Evolutionary conservation across 2,888 invertebrate species (phyloP).

Genomic region (Polia nebulosa): DNA sequence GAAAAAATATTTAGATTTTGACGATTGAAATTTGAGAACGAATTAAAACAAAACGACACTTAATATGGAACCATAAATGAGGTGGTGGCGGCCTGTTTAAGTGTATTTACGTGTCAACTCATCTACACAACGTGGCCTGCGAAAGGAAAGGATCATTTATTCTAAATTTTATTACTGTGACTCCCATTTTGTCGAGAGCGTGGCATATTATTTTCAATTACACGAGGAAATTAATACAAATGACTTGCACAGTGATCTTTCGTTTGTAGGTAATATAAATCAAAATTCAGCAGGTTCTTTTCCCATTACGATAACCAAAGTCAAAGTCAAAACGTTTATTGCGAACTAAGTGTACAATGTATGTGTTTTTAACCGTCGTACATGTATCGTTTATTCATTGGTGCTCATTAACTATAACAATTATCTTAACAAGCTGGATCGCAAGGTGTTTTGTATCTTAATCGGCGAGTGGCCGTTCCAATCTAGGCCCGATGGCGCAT

Average conservation of each 20-base stretch:
- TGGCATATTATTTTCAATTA: slow-evolving; percentile 55
- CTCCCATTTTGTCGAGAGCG: slow-evolving; percentile 49
- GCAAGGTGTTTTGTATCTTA: slow-evolving; percentile 85
- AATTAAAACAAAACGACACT: slow-evolving; percentile 73
- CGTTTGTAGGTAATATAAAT: slow-evolving; percentile 23
- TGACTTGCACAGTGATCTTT: slow-evolving; percentile 10
- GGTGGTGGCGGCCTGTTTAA: slow-evolving; percentile 74
- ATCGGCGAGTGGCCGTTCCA: slow-evolving; percentile 81
- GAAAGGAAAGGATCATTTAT: slow-evolving; percentile 71
- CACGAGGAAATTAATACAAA: slow-evolving; percentile 40
- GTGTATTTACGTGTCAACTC: slow-evolving; percentile 79
- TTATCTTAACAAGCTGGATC: slow-evolving; percentile 75
- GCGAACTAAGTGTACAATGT: too few relatives aligned
- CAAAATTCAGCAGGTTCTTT: slow-evolving; percentile 40
- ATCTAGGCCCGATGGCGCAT: slow-evolving; percentile 84
- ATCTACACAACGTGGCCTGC: slow-evolving; percentile 65
- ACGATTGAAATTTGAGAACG: slow-evolving; percentile 72
- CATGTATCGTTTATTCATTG: slow-evolving; percentile 61
- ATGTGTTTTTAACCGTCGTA: slow-evolving; percentile 21
- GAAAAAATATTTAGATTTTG: slow-evolving; percentile 31
- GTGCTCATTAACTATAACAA: slow-evolving; percentile 73
- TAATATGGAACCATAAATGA: slow-evolving; percentile 76
- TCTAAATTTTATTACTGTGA: slow-evolving; percentile 64
- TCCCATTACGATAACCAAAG: too few relatives aligned
- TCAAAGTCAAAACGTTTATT: too few relatives aligned